These are phyloP conservation scores for Drosophila cyrtoloma DNA, from an alignment of 2,888 invertebrate species.

Conservation along the genomic window DNA sequence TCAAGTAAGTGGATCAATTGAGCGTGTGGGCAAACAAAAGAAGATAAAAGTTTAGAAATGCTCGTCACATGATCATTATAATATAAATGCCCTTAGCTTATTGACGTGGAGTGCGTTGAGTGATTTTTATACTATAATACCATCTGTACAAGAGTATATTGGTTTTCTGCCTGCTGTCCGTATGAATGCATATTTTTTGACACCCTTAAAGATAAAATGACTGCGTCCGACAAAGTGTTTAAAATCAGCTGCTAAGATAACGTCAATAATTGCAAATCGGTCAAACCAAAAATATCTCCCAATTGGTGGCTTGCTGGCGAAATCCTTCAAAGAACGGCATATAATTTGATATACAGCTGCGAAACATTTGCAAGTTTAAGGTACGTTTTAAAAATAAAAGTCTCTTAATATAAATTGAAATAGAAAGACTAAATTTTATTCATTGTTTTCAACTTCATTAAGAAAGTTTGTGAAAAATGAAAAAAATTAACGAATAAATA, in stretches of 20 bases:
- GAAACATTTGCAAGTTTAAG: no score
- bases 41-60: conserved; percentile 15
- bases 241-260: background rate
- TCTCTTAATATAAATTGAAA: background rate
- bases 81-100: conserved; percentile 12
- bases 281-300: no score
- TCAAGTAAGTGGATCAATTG: conserved; percentile 49
- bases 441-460: background rate
- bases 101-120: conserved; percentile 12
- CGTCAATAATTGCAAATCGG: no score
- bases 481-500: background rate
- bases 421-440: background rate
- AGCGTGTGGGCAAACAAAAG: conserved; percentile 9
- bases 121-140: background rate
- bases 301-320: background rate
- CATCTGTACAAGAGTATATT: background rate
- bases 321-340: background rate
- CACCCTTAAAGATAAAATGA: background rate
- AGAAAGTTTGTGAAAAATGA: background rate
- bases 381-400: background rate
- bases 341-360: background rate
- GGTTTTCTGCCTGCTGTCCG: background rate
- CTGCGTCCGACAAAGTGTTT: background rate
- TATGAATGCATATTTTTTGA: background rate
- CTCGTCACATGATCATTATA: conserved; percentile 19